Conservation (phyloP, 1,140 invertebrate genomes). For the Halotydeus destructor region DNA sequence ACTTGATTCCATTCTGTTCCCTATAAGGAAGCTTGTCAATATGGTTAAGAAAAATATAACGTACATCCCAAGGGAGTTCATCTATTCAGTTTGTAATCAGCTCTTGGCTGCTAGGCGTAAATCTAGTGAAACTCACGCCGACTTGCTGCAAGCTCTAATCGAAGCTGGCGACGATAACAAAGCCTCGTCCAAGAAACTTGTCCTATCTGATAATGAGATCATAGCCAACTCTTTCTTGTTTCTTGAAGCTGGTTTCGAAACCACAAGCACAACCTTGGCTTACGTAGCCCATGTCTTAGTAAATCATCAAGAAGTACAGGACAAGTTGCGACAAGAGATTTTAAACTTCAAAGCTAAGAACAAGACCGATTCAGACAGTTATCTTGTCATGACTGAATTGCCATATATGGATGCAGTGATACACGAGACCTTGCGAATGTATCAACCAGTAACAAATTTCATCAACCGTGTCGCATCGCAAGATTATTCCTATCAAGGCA, state of each 20-base stretch:
- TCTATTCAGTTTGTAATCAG: too few relatives aligned
- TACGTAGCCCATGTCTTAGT: conserved; percentile 17
- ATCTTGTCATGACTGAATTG: conserved; percentile 1
- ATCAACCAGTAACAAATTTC: conserved; percentile 17
- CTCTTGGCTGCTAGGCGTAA: too few relatives aligned
- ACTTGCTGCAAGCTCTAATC: too few relatives aligned
- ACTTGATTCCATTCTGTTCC: too few relatives aligned
- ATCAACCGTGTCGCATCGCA: neutral
- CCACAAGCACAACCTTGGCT: conserved; percentile 27
- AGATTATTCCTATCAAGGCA: neutral
- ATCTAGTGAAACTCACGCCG: too few relatives aligned
- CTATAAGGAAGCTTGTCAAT: too few relatives aligned
- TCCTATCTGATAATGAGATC: conserved; percentile 19
- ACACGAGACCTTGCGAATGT: conserved; percentile 25
- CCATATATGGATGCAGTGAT: conserved; percentile 24
- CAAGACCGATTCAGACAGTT: conserved; percentile 11
- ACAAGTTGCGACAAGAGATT: conserved; percentile 26
- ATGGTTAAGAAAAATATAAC: too few relatives aligned
- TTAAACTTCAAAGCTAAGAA: conserved; percentile 5
- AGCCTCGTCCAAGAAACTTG: too few relatives aligned
- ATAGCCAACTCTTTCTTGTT: conserved; percentile 27
- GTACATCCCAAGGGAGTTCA: too few relatives aligned
- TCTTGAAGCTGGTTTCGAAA: conserved; percentile 28
- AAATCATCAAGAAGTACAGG: conserved; percentile 23
- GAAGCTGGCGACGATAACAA: too few relatives aligned